Percentiles rank a stretch among this genome's conserved stretches.
phyloP scores from a whole-genome alignment of 2,113 vertebrate species.

The Triplophysa siluroides region DNA sequence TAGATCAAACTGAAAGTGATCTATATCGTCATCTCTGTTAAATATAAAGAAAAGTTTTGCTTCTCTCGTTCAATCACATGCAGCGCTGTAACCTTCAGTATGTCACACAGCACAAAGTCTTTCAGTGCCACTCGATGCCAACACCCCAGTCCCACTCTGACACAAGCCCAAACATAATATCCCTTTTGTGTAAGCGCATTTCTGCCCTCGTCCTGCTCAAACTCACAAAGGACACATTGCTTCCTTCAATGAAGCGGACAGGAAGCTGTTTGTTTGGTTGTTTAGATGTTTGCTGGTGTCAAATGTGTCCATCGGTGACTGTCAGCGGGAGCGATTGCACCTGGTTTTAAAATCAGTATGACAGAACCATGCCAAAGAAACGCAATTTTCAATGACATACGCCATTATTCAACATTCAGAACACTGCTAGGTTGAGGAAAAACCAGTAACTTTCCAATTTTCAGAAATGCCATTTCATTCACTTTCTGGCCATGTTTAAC shows the following conservation, averaged over 20 bases:
- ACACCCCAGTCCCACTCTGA: conserved; percentile 23
- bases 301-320: conserved; percentile 26
- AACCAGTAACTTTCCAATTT: background rate
- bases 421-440: background rate
- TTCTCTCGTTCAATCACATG: conserved; percentile 1
- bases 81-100: conserved; percentile 42
- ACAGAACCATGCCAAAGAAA: background rate
- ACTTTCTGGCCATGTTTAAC: background rate
- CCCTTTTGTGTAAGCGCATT: conserved; percentile 67
- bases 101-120: conserved; percentile 56
- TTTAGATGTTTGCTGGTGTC: conserved; percentile 52
- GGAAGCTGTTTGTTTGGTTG: conserved; percentile 57
- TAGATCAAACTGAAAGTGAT: too few species aligned
- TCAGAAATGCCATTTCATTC: background rate
- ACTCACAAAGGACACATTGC: conserved; percentile 63
- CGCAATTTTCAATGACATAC: background rate
- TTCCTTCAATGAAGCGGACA: conserved; percentile 50
- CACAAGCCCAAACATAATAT: conserved; percentile 63
- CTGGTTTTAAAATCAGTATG: background rate
- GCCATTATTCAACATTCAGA: background rate
- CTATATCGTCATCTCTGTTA: background rate
- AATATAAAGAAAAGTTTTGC: background rate
- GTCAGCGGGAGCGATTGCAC: background rate
- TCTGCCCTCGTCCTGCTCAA: conserved; percentile 40
- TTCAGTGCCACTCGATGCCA: conserved; percentile 55